Conservation (phyloP, 2,888 invertebrate genomes). For the Drosophila barbarae region DNA sequence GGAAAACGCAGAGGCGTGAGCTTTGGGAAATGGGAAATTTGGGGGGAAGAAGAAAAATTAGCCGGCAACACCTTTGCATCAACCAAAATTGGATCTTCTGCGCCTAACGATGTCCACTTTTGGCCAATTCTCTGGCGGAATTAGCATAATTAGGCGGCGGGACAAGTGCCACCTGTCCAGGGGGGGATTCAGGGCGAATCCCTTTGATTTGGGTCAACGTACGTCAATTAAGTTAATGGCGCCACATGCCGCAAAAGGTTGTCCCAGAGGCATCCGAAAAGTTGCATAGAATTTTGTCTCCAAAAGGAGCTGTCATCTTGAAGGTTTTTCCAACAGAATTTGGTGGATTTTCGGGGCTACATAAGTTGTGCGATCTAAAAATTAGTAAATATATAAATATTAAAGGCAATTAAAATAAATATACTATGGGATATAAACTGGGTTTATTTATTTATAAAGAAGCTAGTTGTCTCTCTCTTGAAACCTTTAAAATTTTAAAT, state of each 20-base stretch:
- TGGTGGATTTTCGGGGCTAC: neutral
- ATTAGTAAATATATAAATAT: neutral
- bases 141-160: conserved; percentile 31
- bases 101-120: conserved; percentile 15
- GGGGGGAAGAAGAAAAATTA: conserved; percentile 15
- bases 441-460: too few relatives aligned
- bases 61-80: conserved; percentile 22
- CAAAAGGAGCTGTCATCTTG: neutral
- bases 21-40: neutral
- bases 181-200: neutral
- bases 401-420: too few relatives aligned
- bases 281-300: neutral
- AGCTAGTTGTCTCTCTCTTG: too few relatives aligned
- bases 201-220: conserved; percentile 61
- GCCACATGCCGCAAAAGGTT: conserved; percentile 36
- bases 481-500: neutral
- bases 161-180: conserved; percentile 24
- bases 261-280: conserved; percentile 8
- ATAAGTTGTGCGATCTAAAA: neutral
- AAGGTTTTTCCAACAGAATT: neutral
- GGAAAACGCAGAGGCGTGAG: conserved; percentile 6
- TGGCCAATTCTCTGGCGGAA: neutral
- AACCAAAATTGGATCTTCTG: neutral
- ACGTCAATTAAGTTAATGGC: conserved; percentile 45
- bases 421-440: too few relatives aligned